phyloP scores from a whole-genome alignment of 2,797 vertebrate species.

The Iguana delicatissima region DNA sequence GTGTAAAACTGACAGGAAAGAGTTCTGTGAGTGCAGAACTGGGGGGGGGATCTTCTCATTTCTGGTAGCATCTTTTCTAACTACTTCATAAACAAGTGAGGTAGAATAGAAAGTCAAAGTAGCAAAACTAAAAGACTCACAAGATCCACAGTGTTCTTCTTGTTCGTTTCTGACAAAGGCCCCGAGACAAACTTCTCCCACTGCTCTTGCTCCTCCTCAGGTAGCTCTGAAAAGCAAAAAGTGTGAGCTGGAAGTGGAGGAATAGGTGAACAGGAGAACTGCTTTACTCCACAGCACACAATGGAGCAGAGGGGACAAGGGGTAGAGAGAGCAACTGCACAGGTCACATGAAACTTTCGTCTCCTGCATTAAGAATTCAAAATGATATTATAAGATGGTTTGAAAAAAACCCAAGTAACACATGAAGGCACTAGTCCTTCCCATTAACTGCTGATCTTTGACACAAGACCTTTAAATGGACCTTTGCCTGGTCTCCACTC shows the following conservation, averaged over 20 bases:
- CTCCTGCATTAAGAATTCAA: not conserved
- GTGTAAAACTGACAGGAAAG: not conserved
- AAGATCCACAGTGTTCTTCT: constrained; percentile 79
- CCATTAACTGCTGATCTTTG: not conserved
- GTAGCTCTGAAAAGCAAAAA: constrained; percentile 35
- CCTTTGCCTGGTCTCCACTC: too few relatives aligned
- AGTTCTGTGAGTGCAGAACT: not conserved
- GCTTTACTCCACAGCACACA: not conserved
- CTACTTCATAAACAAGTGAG: not conserved
- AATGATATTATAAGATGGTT: not conserved
- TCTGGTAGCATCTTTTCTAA: not conserved
- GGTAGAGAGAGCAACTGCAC: not conserved
- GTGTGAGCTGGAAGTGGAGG: not conserved
- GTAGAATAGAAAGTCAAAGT: not conserved
- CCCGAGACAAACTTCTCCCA: constrained; percentile 78
- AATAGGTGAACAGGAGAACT: not conserved
- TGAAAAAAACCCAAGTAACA: not conserved
- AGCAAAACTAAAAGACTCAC: constrained; percentile 58
- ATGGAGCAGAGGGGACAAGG: not conserved
- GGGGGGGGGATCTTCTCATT: not conserved
- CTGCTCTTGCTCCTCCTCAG: constrained; percentile 64
- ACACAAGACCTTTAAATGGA: too few relatives aligned
- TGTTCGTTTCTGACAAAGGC: constrained; percentile 76
- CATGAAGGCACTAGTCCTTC: not conserved
- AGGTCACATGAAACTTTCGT: not conserved